These are phyloP conservation scores for Stenurella melanura DNA, from an alignment of 2,888 invertebrate species.

Conservation along the genomic window DNA sequence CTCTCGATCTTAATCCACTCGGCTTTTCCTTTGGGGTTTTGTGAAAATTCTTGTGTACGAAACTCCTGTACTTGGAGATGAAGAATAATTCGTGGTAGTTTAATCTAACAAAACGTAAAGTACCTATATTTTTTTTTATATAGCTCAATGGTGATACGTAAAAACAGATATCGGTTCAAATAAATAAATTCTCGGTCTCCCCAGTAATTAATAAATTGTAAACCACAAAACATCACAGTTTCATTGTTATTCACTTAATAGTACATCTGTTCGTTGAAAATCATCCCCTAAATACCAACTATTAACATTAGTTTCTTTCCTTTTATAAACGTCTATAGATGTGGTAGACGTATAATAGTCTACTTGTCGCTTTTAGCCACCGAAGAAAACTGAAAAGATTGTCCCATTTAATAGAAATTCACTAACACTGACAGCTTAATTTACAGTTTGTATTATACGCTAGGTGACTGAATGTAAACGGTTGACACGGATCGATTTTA, in stretches of 20 bases:
- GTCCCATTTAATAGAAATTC: slow-evolving; percentile 46
- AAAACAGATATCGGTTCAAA: not conserved
- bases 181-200: not conserved
- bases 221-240: not conserved
- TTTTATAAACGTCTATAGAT: slow-evolving; percentile 53
- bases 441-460: slow-evolving; percentile 48
- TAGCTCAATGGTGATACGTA: too few relatives aligned
- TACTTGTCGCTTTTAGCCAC: slow-evolving; percentile 50
- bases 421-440: slow-evolving; percentile 46
- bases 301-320: slow-evolving; percentile 61
- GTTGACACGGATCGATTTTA: slow-evolving; percentile 45
- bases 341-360: slow-evolving; percentile 50
- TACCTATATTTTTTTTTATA: too few relatives aligned
- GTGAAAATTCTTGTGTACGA: too few relatives aligned
- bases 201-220: not conserved
- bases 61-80: too few relatives aligned
- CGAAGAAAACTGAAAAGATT: slow-evolving; percentile 45
- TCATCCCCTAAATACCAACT: slow-evolving; percentile 60
- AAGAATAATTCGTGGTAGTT: too few relatives aligned
- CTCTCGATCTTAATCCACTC: too few relatives aligned
- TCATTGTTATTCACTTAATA: not conserved
- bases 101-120: too few relatives aligned
- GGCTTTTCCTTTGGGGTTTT: too few relatives aligned
- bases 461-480: slow-evolving; percentile 46
- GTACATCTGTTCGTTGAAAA: slow-evolving; percentile 58